Evolutionary conservation across 2,113 vertebrate species (phyloP), one percentile per base, ranked within the genome.

Genomic region (Prolemur simus): DNA sequence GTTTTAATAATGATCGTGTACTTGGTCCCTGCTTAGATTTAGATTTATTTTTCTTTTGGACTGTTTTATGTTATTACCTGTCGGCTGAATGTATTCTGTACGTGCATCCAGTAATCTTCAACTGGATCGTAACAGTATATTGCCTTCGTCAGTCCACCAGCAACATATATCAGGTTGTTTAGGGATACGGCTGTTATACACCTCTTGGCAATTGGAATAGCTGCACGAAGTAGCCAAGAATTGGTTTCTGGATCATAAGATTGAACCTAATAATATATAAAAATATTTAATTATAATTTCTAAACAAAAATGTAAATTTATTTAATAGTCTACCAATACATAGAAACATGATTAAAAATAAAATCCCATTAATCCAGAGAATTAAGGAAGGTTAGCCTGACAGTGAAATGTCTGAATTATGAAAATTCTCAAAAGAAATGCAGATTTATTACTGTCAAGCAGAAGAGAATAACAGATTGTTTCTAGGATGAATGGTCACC

Each of bases 81-180:
- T 98, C 99, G 99, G 98, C 98, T 99, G 97, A 99, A 99, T 4
- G 99, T 99, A n/a, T 99, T 99, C 69, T 99, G 99, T 64, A 99
- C 99, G 0, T 99, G 99, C 98, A 99, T 99, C 99, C 99, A 99
- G 98, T 99, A 99, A 98, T 99, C 99, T 97, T 99, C 99, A n/a
- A 95, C 89, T 0, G 99, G 99, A 97, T 99, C 99, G 6, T 99
- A 99, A 98, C 99, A 99, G 98, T 99, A 99, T 95, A 99, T 99
- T 32, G 99, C 99, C 98, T 99, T 99, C 96, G 99, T 99, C 93
- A 99, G 99, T 25, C 99, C 99, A 0, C 99, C 99, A n/a, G 99
- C 99, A 87, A 99, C 99, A 0, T 99, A 99, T 97, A 99, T 99
- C 91, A 99, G 97, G 95, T 99, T 99, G 98, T 99, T 99, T 60